Conservation (phyloP, 2,888 invertebrate species). For the Eupithecia abbreviata region DNA sequence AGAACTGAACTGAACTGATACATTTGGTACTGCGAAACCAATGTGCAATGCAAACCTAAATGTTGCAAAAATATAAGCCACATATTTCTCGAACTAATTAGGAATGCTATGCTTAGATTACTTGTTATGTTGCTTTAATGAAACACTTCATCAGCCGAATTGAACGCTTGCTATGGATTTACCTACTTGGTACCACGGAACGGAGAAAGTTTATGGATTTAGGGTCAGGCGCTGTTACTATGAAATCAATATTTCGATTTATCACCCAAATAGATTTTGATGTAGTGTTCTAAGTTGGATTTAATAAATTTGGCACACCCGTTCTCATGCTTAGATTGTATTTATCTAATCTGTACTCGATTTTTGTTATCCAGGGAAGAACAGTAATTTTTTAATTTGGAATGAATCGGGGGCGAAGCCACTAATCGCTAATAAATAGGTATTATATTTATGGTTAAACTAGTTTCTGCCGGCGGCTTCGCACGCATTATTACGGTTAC, state of each 20-base stretch:
- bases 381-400: too few species aligned
- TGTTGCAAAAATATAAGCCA: background rate
- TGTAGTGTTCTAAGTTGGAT: too few species aligned
- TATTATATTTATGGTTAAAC: too few species aligned
- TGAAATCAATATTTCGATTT: background rate
- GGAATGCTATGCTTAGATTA: conserved; percentile 3
- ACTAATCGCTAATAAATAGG: too few species aligned
- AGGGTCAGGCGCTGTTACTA: background rate
- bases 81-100: conserved; percentile 5
- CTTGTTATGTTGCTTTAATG: conserved; percentile 3
- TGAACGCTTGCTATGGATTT: background rate
- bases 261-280: background rate
- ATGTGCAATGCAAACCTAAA: background rate
- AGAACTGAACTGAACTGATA: too few species aligned
- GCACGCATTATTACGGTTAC: too few species aligned
- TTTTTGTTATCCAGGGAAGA: too few species aligned
- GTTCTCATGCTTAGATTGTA: too few species aligned
- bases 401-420: too few species aligned
- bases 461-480: too few species aligned
- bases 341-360: too few species aligned
- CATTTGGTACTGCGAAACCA: background rate
- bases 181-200: background rate
- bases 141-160: conserved; percentile 3
- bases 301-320: too few species aligned
- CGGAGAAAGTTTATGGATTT: background rate